These are phyloP conservation scores for Morinoia aosen DNA, from an alignment of 2,888 invertebrate species.

Conservation along the genomic window DNA sequence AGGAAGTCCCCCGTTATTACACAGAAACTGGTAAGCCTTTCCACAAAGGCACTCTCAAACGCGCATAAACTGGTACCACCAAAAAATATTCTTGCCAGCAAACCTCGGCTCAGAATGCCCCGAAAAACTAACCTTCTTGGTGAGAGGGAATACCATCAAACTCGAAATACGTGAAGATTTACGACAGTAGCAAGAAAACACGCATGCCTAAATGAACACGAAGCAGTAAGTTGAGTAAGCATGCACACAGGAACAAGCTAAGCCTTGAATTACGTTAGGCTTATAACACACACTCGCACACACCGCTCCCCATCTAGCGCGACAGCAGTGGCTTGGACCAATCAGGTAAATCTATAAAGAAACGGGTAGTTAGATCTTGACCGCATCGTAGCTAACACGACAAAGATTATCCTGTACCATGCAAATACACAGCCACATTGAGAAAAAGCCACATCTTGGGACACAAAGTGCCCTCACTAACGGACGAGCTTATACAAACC, in stretches of 20 bases:
- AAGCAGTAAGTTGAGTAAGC: conserved; percentile 22
- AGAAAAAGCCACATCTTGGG: background rate
- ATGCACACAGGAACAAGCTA: conserved; percentile 10
- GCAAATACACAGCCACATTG: conserved; percentile 17
- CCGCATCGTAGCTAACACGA: background rate
- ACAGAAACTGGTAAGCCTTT: background rate
- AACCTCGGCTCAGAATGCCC: background rate
- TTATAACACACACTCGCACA: background rate
- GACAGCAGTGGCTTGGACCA: background rate
- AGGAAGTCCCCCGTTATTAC: background rate
- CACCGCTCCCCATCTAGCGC: background rate
- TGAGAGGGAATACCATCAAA: background rate
- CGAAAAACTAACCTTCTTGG: background rate
- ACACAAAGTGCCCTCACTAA: background rate
- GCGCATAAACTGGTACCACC: background rate
- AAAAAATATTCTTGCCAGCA: background rate
- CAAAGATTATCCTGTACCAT: conserved; percentile 12
- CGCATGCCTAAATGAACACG: conserved; percentile 6
- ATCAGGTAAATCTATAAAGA: background rate
- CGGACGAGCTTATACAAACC: background rate
- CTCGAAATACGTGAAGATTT: background rate
- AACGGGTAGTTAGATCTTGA: background rate
- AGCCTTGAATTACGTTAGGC: background rate
- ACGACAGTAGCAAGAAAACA: conserved; percentile 29
- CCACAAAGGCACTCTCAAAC: background rate